A percentile compares a stretch with the other conserved stretches of the same genome.
Evolutionary conservation across 2,797 vertebrate genomes (phyloP).

Genomic region (Halcyon smyrnensis): DNA sequence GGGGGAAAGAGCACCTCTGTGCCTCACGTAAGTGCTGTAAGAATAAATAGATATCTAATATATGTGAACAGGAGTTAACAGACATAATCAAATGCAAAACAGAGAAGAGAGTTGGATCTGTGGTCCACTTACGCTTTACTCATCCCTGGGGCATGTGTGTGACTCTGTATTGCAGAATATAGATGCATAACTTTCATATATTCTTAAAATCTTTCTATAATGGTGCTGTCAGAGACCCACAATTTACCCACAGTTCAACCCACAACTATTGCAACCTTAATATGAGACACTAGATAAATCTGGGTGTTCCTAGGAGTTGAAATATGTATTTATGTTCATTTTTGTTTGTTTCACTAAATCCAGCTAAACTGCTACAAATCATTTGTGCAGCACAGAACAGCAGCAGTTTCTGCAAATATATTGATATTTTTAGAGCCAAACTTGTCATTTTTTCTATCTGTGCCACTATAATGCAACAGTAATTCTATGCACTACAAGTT

Average conservation of each 20-base stretch:
- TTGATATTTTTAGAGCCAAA: rapidly evolving
- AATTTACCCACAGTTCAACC: background rate
- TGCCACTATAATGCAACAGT: background rate
- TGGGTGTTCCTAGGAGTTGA: background rate
- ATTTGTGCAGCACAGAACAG: rapidly evolving
- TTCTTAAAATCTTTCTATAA: background rate
- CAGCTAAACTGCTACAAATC: background rate
- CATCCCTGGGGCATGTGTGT: background rate
- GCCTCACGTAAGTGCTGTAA: background rate
- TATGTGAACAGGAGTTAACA: background rate
- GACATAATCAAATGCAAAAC: background rate
- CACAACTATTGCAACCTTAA: background rate
- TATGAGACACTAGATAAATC: background rate
- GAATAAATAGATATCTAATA: background rate
- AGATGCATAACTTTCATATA: background rate
- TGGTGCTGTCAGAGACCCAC: background rate
- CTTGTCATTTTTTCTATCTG: background rate
- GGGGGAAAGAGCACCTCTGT: background rate
- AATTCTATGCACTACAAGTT: background rate
- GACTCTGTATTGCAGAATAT: background rate
- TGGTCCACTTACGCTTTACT: background rate
- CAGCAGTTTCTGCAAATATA: background rate
- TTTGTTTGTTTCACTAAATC: background rate
- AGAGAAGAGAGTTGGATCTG: background rate
- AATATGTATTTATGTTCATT: background rate